Conservation (phyloP, 2,797 vertebrate genomes). For the Xenentodon cancila region DNA sequence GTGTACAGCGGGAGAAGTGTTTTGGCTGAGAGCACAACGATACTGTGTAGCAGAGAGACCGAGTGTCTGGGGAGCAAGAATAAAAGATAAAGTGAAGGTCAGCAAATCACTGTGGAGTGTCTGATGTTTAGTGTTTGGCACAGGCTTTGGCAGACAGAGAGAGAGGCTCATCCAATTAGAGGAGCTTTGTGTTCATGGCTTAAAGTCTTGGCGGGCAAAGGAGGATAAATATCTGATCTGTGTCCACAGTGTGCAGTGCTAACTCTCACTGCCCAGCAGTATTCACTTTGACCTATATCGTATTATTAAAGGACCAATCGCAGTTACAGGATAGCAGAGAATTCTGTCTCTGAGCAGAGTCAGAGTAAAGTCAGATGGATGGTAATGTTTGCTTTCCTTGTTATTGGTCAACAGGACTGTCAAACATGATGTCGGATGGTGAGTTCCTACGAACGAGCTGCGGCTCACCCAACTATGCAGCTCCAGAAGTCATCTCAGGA, state of each 20-base stretch:
- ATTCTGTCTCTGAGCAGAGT: constrained; percentile 4
- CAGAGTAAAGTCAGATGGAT: constrained; percentile 1
- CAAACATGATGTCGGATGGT: constrained; percentile 99
- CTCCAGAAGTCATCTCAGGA: constrained; percentile 99
- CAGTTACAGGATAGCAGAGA: constrained; percentile 8
- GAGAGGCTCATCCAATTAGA: constrained; percentile 71
- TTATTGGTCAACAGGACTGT: constrained; percentile 85
- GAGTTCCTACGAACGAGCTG: constrained; percentile 99
- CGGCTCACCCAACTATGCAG: constrained; percentile 98
- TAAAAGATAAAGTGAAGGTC: constrained; percentile 67
- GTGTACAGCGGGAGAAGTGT: constrained; percentile 49
- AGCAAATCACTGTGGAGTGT: constrained; percentile 31
- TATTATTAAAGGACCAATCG: constrained; percentile 26
- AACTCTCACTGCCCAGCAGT: background rate
- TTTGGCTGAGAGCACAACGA: constrained; percentile 58
- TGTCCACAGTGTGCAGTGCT: constrained; percentile 7
- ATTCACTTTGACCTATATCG: constrained; percentile 16
- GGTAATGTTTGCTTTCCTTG: constrained; percentile 7
- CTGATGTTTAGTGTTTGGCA: constrained; percentile 46
- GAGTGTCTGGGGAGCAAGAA: constrained; percentile 41
- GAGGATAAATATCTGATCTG: constrained; percentile 54
- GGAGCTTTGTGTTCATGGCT: constrained; percentile 59
- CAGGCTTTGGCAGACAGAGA: constrained; percentile 31
- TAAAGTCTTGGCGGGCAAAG: constrained; percentile 41
- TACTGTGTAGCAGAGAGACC: constrained; percentile 31